Evolutionary conservation across 1,140 invertebrate genomes (phyloP).

Genomic region (Trinorchestia longiramus): DNA sequence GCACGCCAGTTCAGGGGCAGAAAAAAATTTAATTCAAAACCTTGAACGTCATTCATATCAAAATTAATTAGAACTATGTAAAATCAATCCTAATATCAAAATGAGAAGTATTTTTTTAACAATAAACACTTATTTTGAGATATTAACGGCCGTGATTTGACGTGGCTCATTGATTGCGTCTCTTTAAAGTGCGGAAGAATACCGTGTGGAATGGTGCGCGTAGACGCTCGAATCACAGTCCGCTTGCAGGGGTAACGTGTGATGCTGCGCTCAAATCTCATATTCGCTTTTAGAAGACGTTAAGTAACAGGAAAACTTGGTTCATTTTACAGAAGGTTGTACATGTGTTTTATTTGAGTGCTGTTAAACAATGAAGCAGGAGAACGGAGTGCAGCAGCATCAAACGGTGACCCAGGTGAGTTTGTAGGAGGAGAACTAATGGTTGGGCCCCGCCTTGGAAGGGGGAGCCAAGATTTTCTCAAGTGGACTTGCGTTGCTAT

Average conservation of each 20-base stretch:
- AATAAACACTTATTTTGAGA: neutral
- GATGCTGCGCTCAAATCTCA: neutral
- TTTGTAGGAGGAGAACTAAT: slow-evolving; percentile 19
- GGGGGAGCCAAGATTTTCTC: slow-evolving; percentile 8
- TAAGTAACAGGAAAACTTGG: neutral
- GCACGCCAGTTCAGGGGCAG: neutral
- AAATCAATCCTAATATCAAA: neutral
- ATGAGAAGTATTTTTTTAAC: neutral
- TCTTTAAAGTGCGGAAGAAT: neutral
- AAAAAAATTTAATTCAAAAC: neutral
- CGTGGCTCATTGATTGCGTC: neutral
- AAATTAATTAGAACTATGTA: neutral
- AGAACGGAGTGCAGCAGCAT: slow-evolving; percentile 5
- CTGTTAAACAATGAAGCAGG: slow-evolving; percentile 14
- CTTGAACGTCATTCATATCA: neutral
- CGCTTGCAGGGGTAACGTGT: neutral
- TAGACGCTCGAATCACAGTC: neutral
- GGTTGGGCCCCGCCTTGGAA: slow-evolving; percentile 20
- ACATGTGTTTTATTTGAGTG: neutral
- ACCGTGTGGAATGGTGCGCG: neutral
- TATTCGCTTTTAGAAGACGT: neutral
- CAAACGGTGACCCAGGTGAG: slow-evolving; percentile 17
- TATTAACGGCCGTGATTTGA: neutral
- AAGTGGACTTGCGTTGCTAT: neutral
- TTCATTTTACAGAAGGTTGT: neutral